Evolutionary conservation across 2,888 invertebrate genomes (phyloP), one percentile per base, ranked within the genome.

Genomic region (Pachydiplax longipennis): DNA sequence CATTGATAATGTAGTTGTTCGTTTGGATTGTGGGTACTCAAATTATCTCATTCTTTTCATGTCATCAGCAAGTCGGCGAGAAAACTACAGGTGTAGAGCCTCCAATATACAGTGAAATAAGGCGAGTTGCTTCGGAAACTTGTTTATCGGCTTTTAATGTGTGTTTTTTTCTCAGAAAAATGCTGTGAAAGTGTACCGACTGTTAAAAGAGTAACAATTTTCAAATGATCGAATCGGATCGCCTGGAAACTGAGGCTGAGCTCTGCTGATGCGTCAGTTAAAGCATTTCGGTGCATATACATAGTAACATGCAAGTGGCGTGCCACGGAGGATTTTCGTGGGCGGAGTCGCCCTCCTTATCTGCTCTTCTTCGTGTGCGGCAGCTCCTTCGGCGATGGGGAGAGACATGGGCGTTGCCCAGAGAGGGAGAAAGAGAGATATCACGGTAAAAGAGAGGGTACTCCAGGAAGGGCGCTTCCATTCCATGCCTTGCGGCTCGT

Each of bases 291-390:
- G 13, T 37, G 31, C 58, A 31, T 31, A 35, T 31, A 83, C 61
- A 31, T 22, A 65, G 13, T 61, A 58, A 87, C 35, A 83, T 65
- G 65, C 25, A 65, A 65, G 25, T n/a, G 25, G 65, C 22, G n/a
- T 25, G n/a, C 65, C 25, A n/a, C 83, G 35, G 35, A 53, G 83
- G 25, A 44, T 83, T 83, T 53, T 83, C 83, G 87, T 61, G 37
- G 87, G 87, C 87, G 87, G 87, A 87, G 87, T 40, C 87, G 58
- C 10, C 87, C 12, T 87, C 12, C 87, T 87, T 87, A 87, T 87
- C 87, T 58, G 87, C 87, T 6, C 87, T n/a, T 40, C 87, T 61
- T 65, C 87, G 87, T 87, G 87, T 87, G 87, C 61, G 87, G 87
- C 87, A 87, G 87, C 87, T 87, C 61, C n/a, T 87, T 37, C 61